phyloP scores from a whole-genome alignment of 2,797 vertebrate species.

The Enteromius fasciolatus region DNA sequence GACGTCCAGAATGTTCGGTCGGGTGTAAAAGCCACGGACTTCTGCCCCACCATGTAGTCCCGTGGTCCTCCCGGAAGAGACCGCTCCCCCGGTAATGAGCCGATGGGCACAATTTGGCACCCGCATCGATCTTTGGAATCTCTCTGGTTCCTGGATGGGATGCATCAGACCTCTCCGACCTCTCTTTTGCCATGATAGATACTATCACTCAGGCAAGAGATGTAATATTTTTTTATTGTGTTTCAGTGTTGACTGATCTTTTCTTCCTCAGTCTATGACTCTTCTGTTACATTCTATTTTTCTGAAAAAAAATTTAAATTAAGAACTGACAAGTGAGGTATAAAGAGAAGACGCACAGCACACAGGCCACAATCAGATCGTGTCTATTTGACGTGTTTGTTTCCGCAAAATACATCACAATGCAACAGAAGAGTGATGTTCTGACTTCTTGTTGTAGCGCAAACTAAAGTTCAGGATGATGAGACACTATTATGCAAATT shows the following conservation, averaged over 20 bases:
- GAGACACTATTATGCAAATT: constrained; percentile 98
- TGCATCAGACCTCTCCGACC: not conserved
- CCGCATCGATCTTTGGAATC: no score
- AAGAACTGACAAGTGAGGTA: not conserved
- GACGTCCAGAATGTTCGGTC: no score
- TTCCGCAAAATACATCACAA: not conserved
- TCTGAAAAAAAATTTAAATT: not conserved
- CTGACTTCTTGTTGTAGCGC: constrained; percentile 77
- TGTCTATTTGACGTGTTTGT: not conserved
- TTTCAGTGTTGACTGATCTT: not conserved
- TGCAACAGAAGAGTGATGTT: constrained; percentile 72
- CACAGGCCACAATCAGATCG: not conserved
- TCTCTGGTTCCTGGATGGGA: no score
- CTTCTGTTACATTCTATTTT: not conserved
- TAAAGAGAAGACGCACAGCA: not conserved
- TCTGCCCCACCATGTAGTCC: no score
- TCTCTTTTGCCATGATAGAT: not conserved
- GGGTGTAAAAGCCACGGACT: no score
- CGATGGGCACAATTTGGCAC: no score
- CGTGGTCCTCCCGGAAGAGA: no score
- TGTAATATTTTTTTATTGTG: not conserved
- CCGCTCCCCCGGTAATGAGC: no score
- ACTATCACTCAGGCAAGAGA: no score
- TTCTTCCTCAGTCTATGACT: not conserved
- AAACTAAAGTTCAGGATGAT: constrained; percentile 93